Base-by-base conservation (phyloP, 2,113 vertebrate species). In the Dolichotis patagonum region DNA sequence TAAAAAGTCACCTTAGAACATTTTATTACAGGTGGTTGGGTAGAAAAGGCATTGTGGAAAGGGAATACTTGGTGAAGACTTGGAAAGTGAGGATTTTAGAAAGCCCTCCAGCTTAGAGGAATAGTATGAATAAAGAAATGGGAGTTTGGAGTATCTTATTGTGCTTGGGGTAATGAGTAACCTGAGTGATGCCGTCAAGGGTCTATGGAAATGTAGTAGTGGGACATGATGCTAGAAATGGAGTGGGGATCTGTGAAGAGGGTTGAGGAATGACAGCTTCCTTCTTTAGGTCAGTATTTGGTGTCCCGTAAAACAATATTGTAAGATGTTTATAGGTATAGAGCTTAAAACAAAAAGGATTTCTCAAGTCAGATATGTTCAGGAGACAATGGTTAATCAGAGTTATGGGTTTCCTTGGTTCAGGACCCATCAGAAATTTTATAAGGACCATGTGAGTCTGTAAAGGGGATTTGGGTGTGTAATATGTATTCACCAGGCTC, bases 81-180 rank as follows among this genome's bases (percentile, higher is more conserved):
- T 89, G 28, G 84, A 73, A 82, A 86, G 78, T 56, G 63, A 78
- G 63, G 67, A 63, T 91, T 91, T 89, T 88, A 84, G 90, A 80
- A 90, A 75, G 41, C 62, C 8, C 9, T 65, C 73, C 56, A 54
- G 13, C 32, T 35, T 92, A 56, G 71, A 81, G 26, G 17, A 85
- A 90, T 75, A 52, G 0, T 60, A 71, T n/a, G 43, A 54, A 38
- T 63, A 67, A 52, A 82, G 41, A 22, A 5, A 16, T 81, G 30
- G 16, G 63, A 35, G 20, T 91, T 83, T 89, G 71, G 30, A 65
- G 10, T 32, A 63, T 24, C 9, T 56, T 63, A 46, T 26, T 88
- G 32, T 91, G 35, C 58, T 54, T 60, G 49, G 41, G 83, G 30
- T 49, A 46, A 30, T 20, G 20, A 65, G 56, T 63, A 54, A 54